A percentile compares a stretch with the other conserved stretches of the same genome.
These are phyloP conservation scores for Arge pagana DNA, from an alignment of 2,888 invertebrate species.

Conservation along the genomic window DNA sequence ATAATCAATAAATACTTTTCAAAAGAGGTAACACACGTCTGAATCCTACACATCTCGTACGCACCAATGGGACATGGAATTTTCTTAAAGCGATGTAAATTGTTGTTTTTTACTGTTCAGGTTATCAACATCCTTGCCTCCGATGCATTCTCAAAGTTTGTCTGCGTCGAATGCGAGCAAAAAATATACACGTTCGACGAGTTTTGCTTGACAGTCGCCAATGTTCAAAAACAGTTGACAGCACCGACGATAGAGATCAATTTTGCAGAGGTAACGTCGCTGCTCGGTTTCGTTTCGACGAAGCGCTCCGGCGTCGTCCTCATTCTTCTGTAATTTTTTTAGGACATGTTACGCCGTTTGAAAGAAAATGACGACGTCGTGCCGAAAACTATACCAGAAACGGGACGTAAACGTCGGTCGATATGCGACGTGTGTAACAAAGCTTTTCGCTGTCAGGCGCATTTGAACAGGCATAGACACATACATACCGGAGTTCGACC, in stretches of 20 bases:
- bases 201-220: conserved; percentile 52
- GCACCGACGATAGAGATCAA: conserved; percentile 50
- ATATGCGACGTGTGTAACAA: conserved; percentile 58
- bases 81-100: too few relatives aligned
- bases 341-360: conserved; percentile 50
- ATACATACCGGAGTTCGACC: conserved; percentile 64
- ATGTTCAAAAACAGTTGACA: conserved; percentile 49
- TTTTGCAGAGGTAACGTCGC: conserved; percentile 46
- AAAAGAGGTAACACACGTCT: conserved; percentile 52
- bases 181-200: conserved; percentile 53
- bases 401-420: conserved; percentile 33
- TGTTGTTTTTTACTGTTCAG: conserved; percentile 33
- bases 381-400: conserved; percentile 27
- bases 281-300: neutral
- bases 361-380: conserved; percentile 43
- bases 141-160: conserved; percentile 49
- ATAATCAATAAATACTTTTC: conserved; percentile 53
- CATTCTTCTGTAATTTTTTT: conserved; percentile 8
- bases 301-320: neutral
- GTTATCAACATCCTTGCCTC: conserved; percentile 48
- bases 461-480: conserved; percentile 62
- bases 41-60: neutral
- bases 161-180: conserved; percentile 53
- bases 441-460: conserved; percentile 64
- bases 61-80: neutral